Percentiles rank a stretch among this genome's conserved stretches.
Conservation (phyloP, 2,797 vertebrate genomes). For the Microctenopoma steveboyesi region DNA sequence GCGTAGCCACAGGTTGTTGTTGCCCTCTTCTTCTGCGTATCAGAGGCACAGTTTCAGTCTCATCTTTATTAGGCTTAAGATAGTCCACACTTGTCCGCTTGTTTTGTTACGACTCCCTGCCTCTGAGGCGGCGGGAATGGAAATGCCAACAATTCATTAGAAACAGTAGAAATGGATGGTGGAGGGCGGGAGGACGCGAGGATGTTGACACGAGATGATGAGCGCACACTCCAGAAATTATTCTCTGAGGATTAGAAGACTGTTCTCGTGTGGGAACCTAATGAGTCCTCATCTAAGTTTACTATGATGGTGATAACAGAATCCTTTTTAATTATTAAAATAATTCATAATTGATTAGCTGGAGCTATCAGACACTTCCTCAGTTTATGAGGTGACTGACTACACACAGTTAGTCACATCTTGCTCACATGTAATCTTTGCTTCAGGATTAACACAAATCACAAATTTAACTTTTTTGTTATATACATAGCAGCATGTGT, state of each 20-base stretch:
- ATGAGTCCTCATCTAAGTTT: constrained; percentile 11
- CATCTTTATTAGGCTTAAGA: constrained; percentile 47
- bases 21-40: constrained; percentile 31
- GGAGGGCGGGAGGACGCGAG: constrained; percentile 8
- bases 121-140: constrained; percentile 9
- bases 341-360: too few relatives aligned
- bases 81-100: constrained; percentile 39
- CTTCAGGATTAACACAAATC: too few relatives aligned
- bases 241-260: constrained; percentile 5
- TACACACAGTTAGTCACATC: too few relatives aligned
- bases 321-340: background rate
- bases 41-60: constrained; percentile 28
- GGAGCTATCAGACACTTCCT: too few relatives aligned
- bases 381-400: too few relatives aligned
- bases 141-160: constrained; percentile 40
- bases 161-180: constrained; percentile 25
- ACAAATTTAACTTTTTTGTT: too few relatives aligned
- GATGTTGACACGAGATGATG: constrained; percentile 37
- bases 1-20: constrained; percentile 64
- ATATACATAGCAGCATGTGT: too few relatives aligned
- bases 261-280: constrained; percentile 21
- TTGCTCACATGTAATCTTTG: too few relatives aligned
- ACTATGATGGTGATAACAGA: background rate
- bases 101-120: constrained; percentile 47
- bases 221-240: constrained; percentile 28